Percentiles rank a stretch among this genome's conserved stretches.
Evolutionary conservation across 2,113 vertebrate species (phyloP).

Genomic region (Laticauda laticaudata): DNA sequence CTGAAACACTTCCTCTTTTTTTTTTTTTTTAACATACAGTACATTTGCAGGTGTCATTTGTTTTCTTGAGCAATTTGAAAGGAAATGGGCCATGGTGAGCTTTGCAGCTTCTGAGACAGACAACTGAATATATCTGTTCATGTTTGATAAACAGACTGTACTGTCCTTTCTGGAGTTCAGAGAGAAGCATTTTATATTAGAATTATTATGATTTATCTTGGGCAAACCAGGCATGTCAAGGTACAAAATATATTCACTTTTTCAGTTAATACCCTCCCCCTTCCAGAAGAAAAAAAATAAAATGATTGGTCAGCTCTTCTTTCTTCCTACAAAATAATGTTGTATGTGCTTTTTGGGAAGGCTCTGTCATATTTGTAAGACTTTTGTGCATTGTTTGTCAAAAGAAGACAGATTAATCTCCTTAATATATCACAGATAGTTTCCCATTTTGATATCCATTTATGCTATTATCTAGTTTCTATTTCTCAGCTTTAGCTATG

Average conservation of each 20-base stretch:
- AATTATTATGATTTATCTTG: slow-evolving; percentile 30
- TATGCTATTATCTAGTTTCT: background rate
- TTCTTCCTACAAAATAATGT: background rate
- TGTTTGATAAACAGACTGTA: slow-evolving; percentile 59
- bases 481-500: background rate
- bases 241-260: background rate
- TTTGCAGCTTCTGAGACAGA: slow-evolving; percentile 55
- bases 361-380: background rate
- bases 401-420: background rate
- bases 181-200: slow-evolving; percentile 45
- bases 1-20: slow-evolving; percentile 66
- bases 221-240: background rate
- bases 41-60: slow-evolving; percentile 49
- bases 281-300: background rate
- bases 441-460: background rate
- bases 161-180: slow-evolving; percentile 46
- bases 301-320: background rate
- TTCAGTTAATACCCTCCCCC: background rate
- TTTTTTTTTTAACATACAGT: background rate
- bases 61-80: slow-evolving; percentile 67
- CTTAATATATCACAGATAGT: background rate
- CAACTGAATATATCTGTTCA: slow-evolving; percentile 55
- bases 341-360: background rate
- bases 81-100: slow-evolving; percentile 62
- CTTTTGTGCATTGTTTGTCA: background rate